Base-by-base conservation (phyloP, 2,113 vertebrate genomes). In the Cyrtonyx montezumae region DNA sequence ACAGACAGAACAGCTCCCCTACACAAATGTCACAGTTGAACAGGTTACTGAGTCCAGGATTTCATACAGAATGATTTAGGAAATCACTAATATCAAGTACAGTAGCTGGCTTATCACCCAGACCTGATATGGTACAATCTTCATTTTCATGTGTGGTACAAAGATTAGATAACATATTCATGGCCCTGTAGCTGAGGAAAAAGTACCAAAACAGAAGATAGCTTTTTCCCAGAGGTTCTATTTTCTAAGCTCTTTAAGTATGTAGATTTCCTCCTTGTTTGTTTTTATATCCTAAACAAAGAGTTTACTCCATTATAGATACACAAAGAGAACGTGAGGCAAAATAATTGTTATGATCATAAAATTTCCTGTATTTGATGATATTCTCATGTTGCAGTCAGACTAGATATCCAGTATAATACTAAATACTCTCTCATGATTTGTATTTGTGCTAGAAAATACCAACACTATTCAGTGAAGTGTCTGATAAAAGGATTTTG, bases 341-440 rank as follows among this genome's bases (percentile, higher is more conserved):
- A 84, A 71, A 82, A 28, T 74, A 80, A 91, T 36, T 63, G 11
- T 82, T 59, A 36, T 80, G 70, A 49, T 43, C 19, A 18, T 71
- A 83, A 66, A 67, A 86, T 93, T 95, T 87, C 14, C 53, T 76
- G 0, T 84, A 55, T 88, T 95, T 96, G 69, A 87, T 91, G 82
- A 80, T 73, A 85, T 36, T 88, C 83, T 55, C 34, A 10, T 79
- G 90, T 67, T 75, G 48, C 83, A 91, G 67, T 48, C 48, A 79
- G 62, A 76, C 55, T 86, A 93, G 48, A 62, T 92, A 93, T 28
- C 58, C 30, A 11, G 17, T 66, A 37, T 56, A 94, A 92, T 58
- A 69, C 62, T 90, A 73, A 69, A 63, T 45, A 70, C 28, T 91
- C 91, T 37, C 46, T 89, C 87, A 73, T 62, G 78, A 86, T 23